Conservation (phyloP, 1,140 invertebrate species). For the Odontomachus brunneus region DNA sequence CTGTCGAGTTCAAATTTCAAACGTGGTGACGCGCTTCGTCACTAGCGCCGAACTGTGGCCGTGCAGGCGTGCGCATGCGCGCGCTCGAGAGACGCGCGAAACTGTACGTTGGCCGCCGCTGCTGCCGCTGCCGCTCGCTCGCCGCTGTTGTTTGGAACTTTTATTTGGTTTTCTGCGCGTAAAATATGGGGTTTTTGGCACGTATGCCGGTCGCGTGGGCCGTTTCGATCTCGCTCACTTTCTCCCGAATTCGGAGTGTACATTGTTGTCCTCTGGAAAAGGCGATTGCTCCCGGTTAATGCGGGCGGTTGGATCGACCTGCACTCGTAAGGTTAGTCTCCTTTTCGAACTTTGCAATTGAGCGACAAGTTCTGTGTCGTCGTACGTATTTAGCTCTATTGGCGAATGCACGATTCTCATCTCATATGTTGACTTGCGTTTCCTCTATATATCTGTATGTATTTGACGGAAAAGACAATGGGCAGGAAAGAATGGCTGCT, state of each 20-base stretch:
- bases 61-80: neutral
- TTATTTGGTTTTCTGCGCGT: conserved; percentile 60
- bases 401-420: neutral
- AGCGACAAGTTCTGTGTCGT: neutral
- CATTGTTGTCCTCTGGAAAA: conserved; percentile 81
- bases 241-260: conserved; percentile 78
- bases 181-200: conserved; percentile 41
- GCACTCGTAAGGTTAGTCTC: conserved; percentile 4
- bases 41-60: neutral
- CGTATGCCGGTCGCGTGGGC: conserved; percentile 54
- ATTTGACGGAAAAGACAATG: too few species aligned
- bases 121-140: conserved; percentile 30
- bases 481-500: too few species aligned
- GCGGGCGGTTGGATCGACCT: conserved; percentile 24
- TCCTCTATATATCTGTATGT: too few species aligned
- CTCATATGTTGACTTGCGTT: neutral
- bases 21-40: neutral
- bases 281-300: conserved; percentile 75
- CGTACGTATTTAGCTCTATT: neutral
- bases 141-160: conserved; percentile 77
- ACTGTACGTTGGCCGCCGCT: conserved; percentile 29
- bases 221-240: conserved; percentile 72
- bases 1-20: conserved; percentile 72
- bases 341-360: neutral
- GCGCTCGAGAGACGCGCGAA: conserved; percentile 20